A percentile compares a stretch with the other conserved stretches of the same genome.
Conservation (phyloP, 2,113 vertebrate genomes). For the Ammospiza nelsoni region DNA sequence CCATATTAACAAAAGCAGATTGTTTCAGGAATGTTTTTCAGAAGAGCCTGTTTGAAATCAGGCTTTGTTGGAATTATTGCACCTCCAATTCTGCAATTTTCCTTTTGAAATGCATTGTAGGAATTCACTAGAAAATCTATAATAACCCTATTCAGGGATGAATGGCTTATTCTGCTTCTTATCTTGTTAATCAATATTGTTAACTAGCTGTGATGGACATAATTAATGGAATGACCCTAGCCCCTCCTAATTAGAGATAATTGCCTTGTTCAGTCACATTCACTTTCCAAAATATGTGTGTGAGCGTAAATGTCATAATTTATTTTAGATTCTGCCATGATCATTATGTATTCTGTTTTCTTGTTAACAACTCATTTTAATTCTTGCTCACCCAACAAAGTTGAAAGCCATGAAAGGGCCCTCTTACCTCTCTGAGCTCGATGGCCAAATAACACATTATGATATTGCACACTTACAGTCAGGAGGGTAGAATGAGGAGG, state of each 20-base stretch:
- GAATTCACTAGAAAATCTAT: slow-evolving; percentile 3
- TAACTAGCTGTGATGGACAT: slow-evolving; percentile 50
- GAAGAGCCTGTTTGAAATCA: background rate
- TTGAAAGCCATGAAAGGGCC: background rate
- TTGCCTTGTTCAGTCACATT: slow-evolving; percentile 21
- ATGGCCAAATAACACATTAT: background rate
- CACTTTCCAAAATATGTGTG: background rate
- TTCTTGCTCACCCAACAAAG: background rate
- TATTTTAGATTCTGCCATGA: background rate
- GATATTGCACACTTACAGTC: background rate
- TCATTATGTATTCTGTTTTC: background rate
- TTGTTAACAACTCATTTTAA: slow-evolving; percentile 9
- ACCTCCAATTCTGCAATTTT: background rate
- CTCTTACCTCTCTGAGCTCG: background rate
- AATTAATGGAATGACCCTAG: slow-evolving; percentile 41
- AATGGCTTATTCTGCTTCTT: slow-evolving; percentile 29
- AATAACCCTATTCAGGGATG: background rate
- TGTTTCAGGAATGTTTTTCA: slow-evolving; percentile 34
- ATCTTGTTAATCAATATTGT: slow-evolving; percentile 58
- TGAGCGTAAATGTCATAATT: background rate
- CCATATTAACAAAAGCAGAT: slow-evolving; percentile 35
- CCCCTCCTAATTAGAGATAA: slow-evolving; percentile 15
- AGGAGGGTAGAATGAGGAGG: background rate
- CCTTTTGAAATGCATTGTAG: background rate
- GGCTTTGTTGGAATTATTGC: slow-evolving; percentile 1